Evolutionary conservation across 2,888 invertebrate species (phyloP).

Genomic region (Panopea generosa): DNA sequence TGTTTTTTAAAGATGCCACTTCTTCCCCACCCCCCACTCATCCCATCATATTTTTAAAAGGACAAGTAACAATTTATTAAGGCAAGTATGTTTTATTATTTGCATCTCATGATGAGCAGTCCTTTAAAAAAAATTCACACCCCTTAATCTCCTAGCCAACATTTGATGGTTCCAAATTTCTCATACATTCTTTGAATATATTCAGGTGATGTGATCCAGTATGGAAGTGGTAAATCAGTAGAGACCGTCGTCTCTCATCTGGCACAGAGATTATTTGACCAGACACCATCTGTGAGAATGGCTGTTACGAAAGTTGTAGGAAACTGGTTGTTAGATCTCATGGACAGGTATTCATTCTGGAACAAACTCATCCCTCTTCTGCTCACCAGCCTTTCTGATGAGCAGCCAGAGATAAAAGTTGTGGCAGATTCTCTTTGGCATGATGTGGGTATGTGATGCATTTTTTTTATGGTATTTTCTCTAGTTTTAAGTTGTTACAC

Average conservation of each 20-base stretch:
- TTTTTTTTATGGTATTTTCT: no score
- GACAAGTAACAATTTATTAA: no score
- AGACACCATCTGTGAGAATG: constrained; percentile 90
- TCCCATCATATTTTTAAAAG: no score
- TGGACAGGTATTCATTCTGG: constrained; percentile 96
- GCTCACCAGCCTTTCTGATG: constrained; percentile 94
- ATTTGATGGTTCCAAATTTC: no score
- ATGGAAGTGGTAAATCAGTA: constrained; percentile 90
- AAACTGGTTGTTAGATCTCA: constrained; percentile 91
- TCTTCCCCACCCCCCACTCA: no score
- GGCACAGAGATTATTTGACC: constrained; percentile 95
- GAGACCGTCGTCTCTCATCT: constrained; percentile 92
- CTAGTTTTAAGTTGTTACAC: no score
- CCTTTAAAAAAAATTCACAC: no score
- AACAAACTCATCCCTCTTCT: constrained; percentile 93
- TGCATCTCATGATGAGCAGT: no score
- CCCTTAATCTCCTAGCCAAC: no score
- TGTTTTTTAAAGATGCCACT: no score
- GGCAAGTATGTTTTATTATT: no score
- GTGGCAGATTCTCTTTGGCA: constrained; percentile 84
- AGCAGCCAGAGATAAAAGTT: constrained; percentile 88
- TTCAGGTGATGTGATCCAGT: constrained; percentile 88
- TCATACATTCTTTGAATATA: no score
- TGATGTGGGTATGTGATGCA: constrained; percentile 81
- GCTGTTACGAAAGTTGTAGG: constrained; percentile 92